Base-by-base conservation (phyloP, 37 sponge, comb jelly and placozoan genomes). In the Cladorhizidae sp. region DNA sequence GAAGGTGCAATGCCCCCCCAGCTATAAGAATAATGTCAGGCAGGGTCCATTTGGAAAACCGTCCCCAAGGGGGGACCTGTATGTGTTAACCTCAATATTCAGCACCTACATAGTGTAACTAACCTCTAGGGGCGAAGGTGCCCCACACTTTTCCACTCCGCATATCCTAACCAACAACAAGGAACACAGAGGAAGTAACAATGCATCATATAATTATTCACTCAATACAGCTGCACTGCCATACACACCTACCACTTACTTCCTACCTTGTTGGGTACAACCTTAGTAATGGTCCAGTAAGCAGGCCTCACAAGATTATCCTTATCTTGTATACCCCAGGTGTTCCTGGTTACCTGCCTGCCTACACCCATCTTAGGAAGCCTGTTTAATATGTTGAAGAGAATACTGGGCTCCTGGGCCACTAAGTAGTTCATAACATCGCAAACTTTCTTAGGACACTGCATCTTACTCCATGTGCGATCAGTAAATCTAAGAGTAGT, bases 271-370 rank as follows among this genome's bases (percentile, higher is more conserved):
- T 40, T 43, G 38, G 87, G 87, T 37, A 62, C 20, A 22, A 86
- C 87, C 50, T 54, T 86, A 0, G 75, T 80, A 39, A 86, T 80
- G 15, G 87, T 86, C 87, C 87, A 86, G 58, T 80, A 86, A 39
- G 64, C 64, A 22, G 75, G 65, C 7, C 36, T 28, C 3, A 25
- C 26, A 14, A 23, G 35, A 33, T 26, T 36, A 17, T 26, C 39
- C 42, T n/a, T 50, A n/a, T 73, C 81, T 9, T 72, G 51, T 23
- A 52, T 8, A 25, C 42, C 67, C 87, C 87, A 86, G 12, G 38
- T 75, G 35, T 62, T 43, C 33, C 81, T 80, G 25, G 81, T 74
- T 25, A 86, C 73, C 40, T 74, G 80, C 70, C 87, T 72, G 28
- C 87, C 87, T 11, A 80, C 75, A 28, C 87, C 87, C 35, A 73